phyloP scores from a whole-genome alignment of 2,888 invertebrate genomes.

The Watsonalla binaria region DNA sequence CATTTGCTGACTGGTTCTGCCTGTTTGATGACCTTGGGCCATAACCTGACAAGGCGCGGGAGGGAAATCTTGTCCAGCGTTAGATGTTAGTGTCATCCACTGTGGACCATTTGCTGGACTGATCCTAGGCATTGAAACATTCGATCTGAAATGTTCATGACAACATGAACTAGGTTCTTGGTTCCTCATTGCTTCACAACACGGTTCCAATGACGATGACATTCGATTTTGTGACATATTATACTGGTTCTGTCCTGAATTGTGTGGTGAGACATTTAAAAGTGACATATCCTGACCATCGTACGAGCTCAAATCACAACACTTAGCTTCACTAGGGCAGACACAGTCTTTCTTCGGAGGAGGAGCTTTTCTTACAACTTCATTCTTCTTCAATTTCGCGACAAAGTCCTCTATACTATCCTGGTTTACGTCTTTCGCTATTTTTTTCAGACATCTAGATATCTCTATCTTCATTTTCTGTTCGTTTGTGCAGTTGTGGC shows the following conservation, averaged over 20 bases:
- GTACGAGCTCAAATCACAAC: neutral
- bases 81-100: too few relatives aligned
- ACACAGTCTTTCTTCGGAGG: neutral
- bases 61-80: neutral
- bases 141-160: neutral
- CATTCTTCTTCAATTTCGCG: neutral
- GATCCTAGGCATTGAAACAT: neutral
- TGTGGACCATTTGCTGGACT: neutral
- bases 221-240: neutral
- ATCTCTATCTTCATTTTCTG: neutral
- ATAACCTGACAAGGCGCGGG: neutral
- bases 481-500: slow-evolving; percentile 19
- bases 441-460: neutral
- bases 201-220: neutral
- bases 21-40: neutral
- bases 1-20: too few relatives aligned
- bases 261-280: neutral
- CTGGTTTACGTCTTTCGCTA: neutral
- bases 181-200: neutral
- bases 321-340: neutral
- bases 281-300: neutral
- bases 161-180: neutral
- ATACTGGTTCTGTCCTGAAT: neutral
- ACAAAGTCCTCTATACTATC: neutral
- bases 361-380: neutral